These are phyloP conservation scores for Drosophila hydei DNA, from an alignment of 1,140 invertebrate species.

Conservation along the genomic window DNA sequence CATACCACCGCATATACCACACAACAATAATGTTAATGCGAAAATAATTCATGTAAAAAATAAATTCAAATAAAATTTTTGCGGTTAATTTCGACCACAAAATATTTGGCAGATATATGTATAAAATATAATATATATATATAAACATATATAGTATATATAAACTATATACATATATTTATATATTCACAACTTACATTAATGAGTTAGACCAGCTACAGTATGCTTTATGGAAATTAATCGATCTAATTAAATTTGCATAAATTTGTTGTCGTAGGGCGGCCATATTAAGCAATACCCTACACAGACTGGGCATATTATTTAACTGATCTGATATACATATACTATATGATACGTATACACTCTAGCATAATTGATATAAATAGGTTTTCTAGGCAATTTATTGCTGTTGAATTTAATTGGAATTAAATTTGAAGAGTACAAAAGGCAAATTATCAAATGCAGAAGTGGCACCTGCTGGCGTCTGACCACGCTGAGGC, in stretches of 20 bases:
- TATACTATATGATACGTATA: no score
- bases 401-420: no score
- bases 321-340: neutral
- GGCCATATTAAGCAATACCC: neutral
- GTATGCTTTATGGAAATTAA: conserved; percentile 35
- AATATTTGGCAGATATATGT: conserved; percentile 2
- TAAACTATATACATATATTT: neutral
- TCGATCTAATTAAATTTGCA: conserved; percentile 52
- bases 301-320: neutral
- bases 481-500: neutral
- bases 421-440: no score
- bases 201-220: conserved; percentile 16
- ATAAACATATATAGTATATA: neutral
- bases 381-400: no score
- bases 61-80: conserved; percentile 21
- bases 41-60: conserved; percentile 48
- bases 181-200: neutral
- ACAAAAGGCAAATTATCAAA: no score
- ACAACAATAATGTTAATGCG: conserved; percentile 23
- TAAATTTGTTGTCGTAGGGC: conserved; percentile 22
- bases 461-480: neutral
- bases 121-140: no score
- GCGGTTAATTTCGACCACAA: conserved; percentile 12
- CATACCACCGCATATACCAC: neutral
- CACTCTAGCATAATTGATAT: no score